Base-by-base conservation (phyloP, 2,888 invertebrate genomes). In the Enchytraeus crypticus region DNA sequence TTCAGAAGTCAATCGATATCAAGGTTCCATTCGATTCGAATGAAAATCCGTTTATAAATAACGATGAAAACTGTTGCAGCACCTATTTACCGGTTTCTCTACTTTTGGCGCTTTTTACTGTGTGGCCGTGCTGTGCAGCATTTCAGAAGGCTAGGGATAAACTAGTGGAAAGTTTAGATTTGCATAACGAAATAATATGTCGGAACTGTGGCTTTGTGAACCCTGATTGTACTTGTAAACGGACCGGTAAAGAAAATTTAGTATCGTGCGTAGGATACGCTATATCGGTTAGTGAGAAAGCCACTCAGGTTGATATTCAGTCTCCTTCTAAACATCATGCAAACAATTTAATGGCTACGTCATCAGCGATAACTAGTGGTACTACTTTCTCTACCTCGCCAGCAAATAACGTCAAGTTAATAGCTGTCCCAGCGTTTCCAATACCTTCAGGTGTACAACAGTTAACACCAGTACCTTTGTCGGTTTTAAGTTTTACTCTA, bases 21-120 rank as follows among this genome's bases (percentile, higher is more conserved):
- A n/a, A n/a, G n/a, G n/a, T n/a, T n/a, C n/a, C n/a, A n/a, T n/a
- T n/a, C n/a, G n/a, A n/a, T n/a, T n/a, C n/a, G n/a, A n/a, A n/a
- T n/a, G n/a, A n/a, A n/a, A n/a, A n/a, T n/a, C n/a, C n/a, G n/a
- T n/a, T n/a, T n/a, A n/a, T n/a, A n/a, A n/a, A n/a, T n/a, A n/a
- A n/a, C n/a, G n/a, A n/a, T n/a, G n/a, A n/a, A n/a, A n/a, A n/a
- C n/a, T n/a, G n/a, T n/a, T n/a, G n/a, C n/a, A n/a, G n/a, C n/a
- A 61, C 55, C 8, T 66, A 64, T 27, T 26, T 66, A 26, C 61
- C 60, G 5, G 51, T 66, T 5, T 51, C 51, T n/a, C 59, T 62
- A 14, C 58, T 66, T 51, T 47, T 66, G 21, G 60, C 60, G 2
- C 51, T 66, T 21, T 45, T 66, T 27, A 58, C 62, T n/a, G 53